Percentiles rank a stretch among this genome's conserved stretches.
These are phyloP conservation scores for Euwallacea similis DNA, from an alignment of 1,140 invertebrate species.

Conservation along the genomic window DNA sequence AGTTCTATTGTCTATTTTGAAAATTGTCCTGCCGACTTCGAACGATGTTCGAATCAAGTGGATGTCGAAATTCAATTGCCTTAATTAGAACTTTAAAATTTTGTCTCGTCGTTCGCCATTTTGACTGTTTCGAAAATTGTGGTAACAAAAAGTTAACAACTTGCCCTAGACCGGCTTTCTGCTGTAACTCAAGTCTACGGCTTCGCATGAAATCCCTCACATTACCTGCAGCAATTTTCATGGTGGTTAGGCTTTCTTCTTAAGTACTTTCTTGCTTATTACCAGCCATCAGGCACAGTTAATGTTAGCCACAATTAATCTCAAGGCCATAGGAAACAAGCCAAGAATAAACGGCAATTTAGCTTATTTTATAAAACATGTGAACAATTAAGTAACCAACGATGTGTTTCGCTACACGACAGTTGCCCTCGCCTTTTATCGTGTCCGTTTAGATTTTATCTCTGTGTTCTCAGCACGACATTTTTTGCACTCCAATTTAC, in stretches of 20 bases:
- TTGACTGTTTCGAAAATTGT: too few relatives aligned
- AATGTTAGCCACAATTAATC: slow-evolving; percentile 11
- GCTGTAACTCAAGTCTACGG: too few relatives aligned
- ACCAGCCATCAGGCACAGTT: slow-evolving; percentile 3
- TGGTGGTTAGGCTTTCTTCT: neutral
- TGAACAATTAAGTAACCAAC: slow-evolving; percentile 32
- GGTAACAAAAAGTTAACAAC: too few relatives aligned
- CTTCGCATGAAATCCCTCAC: too few relatives aligned
- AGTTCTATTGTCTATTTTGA: too few relatives aligned
- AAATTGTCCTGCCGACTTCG: too few relatives aligned
- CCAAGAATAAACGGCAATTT: slow-evolving; percentile 32
- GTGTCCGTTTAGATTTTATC: slow-evolving; percentile 26
- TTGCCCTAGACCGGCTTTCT: too few relatives aligned
- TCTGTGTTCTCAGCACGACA: slow-evolving; percentile 27
- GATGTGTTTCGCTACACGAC: slow-evolving; percentile 28
- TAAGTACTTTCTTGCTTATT: slow-evolving; percentile 5
- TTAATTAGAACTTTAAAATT: too few relatives aligned
- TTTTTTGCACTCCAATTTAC: slow-evolving; percentile 5
- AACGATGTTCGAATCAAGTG: too few relatives aligned
- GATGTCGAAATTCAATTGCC: too few relatives aligned
- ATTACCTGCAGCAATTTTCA: neutral
- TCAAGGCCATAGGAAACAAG: slow-evolving; percentile 15
- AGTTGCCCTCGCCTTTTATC: slow-evolving; percentile 24
- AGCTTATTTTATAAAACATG: slow-evolving; percentile 32
- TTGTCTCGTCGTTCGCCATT: too few relatives aligned